These are phyloP conservation scores for Tyrannus savana DNA, from an alignment of 2,113 vertebrate species.

Conservation along the genomic window DNA sequence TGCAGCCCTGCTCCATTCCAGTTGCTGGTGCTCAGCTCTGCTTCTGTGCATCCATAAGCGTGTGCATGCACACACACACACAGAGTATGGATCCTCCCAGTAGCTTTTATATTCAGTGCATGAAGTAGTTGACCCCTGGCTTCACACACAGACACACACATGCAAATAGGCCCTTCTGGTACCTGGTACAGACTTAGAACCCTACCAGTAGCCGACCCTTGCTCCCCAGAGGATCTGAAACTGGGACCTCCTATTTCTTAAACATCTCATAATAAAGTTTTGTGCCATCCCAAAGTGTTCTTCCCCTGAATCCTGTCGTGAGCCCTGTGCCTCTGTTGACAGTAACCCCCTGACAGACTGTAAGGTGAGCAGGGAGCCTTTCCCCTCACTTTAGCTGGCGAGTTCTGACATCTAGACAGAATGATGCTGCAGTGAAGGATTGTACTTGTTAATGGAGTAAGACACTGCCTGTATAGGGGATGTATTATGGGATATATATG, in stretches of 20 bases:
- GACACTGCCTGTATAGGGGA: neutral
- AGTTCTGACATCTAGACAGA: neutral
- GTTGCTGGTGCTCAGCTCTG: neutral
- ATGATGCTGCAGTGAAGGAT: neutral
- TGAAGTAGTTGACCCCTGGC: neutral
- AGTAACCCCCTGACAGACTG: neutral
- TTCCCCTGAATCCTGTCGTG: neutral
- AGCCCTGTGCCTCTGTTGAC: neutral
- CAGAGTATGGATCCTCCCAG: neutral
- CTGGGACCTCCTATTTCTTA: neutral
- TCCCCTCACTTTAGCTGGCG: neutral
- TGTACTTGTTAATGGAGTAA: neutral
- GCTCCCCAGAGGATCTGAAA: no score
- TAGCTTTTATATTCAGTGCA: neutral
- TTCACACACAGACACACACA: rapidly evolving
- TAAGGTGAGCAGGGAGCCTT: neutral
- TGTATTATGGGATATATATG: neutral
- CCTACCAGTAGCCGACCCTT: neutral
- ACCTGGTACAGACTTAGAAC: neutral
- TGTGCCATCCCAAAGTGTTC: neutral
- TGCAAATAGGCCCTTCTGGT: neutral
- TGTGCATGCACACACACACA: rapidly evolving
- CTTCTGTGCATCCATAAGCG: neutral
- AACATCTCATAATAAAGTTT: neutral
- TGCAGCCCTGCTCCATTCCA: neutral